Evolutionary conservation across 2,113 vertebrate genomes (phyloP).

Genomic region (Corythornis cristatus): DNA sequence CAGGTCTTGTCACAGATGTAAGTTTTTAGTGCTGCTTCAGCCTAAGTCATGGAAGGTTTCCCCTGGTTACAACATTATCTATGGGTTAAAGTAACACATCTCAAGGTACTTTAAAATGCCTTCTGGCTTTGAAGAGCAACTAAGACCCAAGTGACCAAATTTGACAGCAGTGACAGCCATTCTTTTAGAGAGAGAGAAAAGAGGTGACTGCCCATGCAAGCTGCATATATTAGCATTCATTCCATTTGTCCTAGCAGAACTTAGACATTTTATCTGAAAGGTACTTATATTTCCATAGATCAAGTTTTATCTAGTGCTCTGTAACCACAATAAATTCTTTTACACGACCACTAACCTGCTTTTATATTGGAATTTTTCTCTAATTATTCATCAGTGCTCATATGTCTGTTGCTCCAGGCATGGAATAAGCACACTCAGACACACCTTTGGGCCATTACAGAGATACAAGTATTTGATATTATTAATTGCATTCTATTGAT

Average conservation of each 20-base stretch:
- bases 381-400: background rate
- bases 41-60: background rate
- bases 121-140: background rate
- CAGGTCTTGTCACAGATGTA: accelerated
- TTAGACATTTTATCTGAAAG: background rate
- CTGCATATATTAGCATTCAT: constrained; percentile 12
- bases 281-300: constrained; percentile 25
- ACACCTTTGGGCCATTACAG: background rate
- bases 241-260: background rate
- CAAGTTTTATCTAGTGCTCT: constrained; percentile 4
- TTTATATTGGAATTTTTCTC: background rate
- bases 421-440: background rate
- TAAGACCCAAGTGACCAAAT: background rate
- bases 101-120: background rate
- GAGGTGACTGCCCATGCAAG: background rate
- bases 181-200: background rate
- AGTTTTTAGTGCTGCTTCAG: background rate
- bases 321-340: constrained; percentile 3
- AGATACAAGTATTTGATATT: background rate
- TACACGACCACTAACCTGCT: background rate
- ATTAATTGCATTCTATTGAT: background rate
- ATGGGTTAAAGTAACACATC: background rate
- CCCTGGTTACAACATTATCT: background rate
- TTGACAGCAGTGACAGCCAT: background rate
- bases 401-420: background rate